Conservation (phyloP, 2,888 invertebrate genomes). For the Drosophila diplacantha region DNA sequence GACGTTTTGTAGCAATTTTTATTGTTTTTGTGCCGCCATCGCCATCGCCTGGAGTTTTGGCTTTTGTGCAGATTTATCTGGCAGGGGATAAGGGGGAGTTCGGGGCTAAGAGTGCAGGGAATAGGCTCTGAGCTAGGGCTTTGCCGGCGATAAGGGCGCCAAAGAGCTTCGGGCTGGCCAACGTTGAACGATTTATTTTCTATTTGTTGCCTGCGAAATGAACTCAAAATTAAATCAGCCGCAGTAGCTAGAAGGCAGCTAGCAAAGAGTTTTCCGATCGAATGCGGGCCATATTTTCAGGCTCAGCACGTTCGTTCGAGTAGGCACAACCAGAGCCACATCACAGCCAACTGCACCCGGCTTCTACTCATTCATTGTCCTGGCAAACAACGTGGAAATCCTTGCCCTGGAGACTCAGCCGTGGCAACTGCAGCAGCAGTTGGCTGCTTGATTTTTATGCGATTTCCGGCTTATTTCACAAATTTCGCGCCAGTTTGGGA, state of each 20-base stretch:
- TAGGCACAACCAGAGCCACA: constrained; percentile 14
- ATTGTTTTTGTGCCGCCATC: constrained; percentile 58
- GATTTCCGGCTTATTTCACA: constrained; percentile 67
- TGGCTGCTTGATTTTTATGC: constrained; percentile 64
- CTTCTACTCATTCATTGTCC: constrained; percentile 25
- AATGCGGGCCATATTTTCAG: constrained; percentile 65
- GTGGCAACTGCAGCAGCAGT: constrained; percentile 34
- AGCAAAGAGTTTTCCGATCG: constrained; percentile 27
- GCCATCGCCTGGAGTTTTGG: constrained; percentile 45
- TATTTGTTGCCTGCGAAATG: constrained; percentile 54
- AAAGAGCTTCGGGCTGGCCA: constrained; percentile 27
- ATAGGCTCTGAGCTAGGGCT: constrained; percentile 23
- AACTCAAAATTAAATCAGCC: constrained; percentile 64
- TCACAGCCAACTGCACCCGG: constrained; percentile 1
- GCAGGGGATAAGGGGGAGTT: constrained; percentile 6
- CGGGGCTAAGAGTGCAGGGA: constrained; percentile 5
- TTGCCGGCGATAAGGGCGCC: constrained; percentile 28
- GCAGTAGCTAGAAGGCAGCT: constrained; percentile 23
- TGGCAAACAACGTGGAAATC: constrained; percentile 59
- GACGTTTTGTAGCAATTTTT: constrained; percentile 66
- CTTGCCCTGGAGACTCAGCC: constrained; percentile 18
- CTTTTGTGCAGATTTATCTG: constrained; percentile 48
- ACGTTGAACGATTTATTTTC: constrained; percentile 49
- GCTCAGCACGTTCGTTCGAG: constrained; percentile 53
- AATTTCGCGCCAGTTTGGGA: constrained; percentile 38